Evolutionary conservation across 2,797 vertebrate genomes (phyloP).

Genomic region (Onychomys arenicola): DNA sequence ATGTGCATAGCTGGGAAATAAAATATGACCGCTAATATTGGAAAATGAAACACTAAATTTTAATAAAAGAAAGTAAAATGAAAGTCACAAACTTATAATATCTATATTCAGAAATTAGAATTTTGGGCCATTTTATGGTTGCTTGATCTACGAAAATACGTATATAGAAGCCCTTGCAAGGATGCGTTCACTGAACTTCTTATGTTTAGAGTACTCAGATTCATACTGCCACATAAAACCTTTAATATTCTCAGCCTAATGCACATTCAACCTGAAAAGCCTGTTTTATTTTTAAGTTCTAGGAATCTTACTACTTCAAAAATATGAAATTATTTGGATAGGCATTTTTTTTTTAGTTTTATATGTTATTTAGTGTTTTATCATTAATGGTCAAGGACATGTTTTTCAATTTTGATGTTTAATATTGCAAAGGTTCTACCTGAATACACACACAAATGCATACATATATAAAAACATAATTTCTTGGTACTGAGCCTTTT

Average conservation of each 20-base stretch:
- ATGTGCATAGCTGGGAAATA: background rate
- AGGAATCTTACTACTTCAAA: background rate
- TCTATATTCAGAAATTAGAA: background rate
- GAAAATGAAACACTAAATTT: background rate
- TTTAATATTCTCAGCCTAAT: background rate
- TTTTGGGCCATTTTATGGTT: background rate
- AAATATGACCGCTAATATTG: background rate
- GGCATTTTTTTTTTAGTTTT: background rate
- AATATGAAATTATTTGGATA: constrained; percentile 12
- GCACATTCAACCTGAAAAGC: background rate
- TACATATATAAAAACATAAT: background rate
- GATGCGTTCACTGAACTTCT: background rate
- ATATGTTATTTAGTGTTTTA: background rate
- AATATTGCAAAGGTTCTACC: background rate
- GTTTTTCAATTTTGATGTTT: background rate
- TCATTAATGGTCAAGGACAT: background rate
- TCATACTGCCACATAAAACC: background rate
- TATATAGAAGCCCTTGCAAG: background rate
- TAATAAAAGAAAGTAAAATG: background rate
- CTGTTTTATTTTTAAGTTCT: constrained; percentile 23
- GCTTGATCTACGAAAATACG: background rate
- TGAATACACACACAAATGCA: background rate
- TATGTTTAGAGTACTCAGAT: background rate
- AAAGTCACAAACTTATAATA: background rate
- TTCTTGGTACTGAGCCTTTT: background rate